Conservation (phyloP, 2,113 vertebrate genomes). For the Odontesthes bonariensis region DNA sequence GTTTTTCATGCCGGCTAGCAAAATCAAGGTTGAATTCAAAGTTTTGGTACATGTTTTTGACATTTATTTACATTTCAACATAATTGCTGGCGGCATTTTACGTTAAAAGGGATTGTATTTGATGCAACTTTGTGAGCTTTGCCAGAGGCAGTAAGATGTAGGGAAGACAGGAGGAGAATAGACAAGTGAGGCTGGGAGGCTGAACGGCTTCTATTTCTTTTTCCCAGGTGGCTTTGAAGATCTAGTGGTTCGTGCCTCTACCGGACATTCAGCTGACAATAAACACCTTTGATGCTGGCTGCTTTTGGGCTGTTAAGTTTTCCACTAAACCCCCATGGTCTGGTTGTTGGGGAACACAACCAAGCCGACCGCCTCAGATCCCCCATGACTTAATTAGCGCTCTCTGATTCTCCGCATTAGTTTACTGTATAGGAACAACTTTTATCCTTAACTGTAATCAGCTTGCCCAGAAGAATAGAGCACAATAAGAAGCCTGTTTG, state of each 20-base stretch:
- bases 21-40: constrained; percentile 16
- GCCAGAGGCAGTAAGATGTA: constrained; percentile 37
- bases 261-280: constrained; percentile 77
- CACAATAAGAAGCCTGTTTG: constrained; percentile 77
- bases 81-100: constrained; percentile 12
- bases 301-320: constrained; percentile 74
- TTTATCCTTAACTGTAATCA: constrained; percentile 83
- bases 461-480: constrained; percentile 80
- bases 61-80: neutral
- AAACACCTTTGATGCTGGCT: constrained; percentile 79
- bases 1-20: constrained; percentile 8
- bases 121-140: constrained; percentile 38
- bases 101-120: constrained; percentile 31
- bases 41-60: neutral
- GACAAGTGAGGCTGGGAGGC: constrained; percentile 48
- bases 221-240: constrained; percentile 61
- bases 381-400: constrained; percentile 84
- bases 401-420: constrained; percentile 81
- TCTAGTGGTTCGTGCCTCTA: constrained; percentile 67
- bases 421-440: constrained; percentile 83
- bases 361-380: constrained; percentile 68
- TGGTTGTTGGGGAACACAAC: constrained; percentile 74
- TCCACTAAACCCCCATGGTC: constrained; percentile 64
- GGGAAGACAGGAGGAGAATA: constrained; percentile 22
- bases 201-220: constrained; percentile 26